Conservation (phyloP, 2,888 invertebrate genomes). For the Drosophila macrothrix region DNA sequence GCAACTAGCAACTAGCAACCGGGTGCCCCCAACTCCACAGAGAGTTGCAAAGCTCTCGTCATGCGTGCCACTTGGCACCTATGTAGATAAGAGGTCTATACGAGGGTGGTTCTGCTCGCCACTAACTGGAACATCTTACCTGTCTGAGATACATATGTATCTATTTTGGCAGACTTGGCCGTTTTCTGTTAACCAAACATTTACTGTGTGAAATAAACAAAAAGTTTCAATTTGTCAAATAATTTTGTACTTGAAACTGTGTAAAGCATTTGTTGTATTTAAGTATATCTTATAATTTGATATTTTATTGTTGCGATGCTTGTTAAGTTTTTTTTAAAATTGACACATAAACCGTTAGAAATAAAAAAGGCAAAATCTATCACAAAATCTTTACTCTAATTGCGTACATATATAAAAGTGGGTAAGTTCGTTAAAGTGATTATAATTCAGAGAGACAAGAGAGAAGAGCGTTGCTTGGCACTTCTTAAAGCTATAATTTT, state of each 20-base stretch:
- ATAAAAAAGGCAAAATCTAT: not conserved
- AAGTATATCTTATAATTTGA: not conserved
- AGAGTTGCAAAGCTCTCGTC: conserved; percentile 73
- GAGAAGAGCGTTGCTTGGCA: not conserved
- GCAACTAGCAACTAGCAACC: conserved; percentile 20
- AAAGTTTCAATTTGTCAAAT: no score
- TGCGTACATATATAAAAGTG: not conserved
- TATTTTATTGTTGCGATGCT: not conserved
- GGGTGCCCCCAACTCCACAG: conserved; percentile 18
- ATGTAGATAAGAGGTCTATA: conserved; percentile 51
- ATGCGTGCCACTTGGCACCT: conserved; percentile 81
- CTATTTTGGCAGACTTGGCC: not conserved
- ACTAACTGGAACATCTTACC: not conserved
- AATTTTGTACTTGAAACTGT: not conserved
- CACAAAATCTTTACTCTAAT: not conserved
- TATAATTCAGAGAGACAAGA: not conserved
- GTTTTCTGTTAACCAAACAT: not conserved
- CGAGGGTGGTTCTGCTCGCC: conserved; percentile 30
- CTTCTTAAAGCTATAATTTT: not conserved
- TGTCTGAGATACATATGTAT: not conserved
- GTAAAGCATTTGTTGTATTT: not conserved
- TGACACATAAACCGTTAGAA: not conserved
- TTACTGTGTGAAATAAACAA: not conserved
- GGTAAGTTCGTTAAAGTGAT: not conserved
- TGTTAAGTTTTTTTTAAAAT: not conserved